These are phyloP conservation scores for Antheraea pernyi DNA, from an alignment of 1,140 invertebrate genomes.

Conservation along the genomic window DNA sequence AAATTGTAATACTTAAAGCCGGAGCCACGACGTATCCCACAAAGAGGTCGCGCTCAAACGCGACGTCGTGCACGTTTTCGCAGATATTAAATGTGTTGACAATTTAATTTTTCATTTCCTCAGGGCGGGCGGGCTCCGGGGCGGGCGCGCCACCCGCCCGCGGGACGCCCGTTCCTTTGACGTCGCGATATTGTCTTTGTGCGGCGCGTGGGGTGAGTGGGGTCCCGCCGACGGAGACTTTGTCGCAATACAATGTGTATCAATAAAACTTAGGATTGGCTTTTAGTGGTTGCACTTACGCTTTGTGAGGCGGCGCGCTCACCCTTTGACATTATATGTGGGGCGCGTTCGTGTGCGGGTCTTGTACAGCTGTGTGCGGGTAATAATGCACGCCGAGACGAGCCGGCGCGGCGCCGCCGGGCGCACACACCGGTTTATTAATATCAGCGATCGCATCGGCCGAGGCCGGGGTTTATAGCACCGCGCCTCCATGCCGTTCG, in stretches of 20 bases:
- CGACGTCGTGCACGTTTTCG: conserved; percentile 75
- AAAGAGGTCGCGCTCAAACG: conserved; percentile 71
- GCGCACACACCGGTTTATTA: conserved; percentile 36
- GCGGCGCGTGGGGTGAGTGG: conserved; percentile 67
- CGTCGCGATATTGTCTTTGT: conserved; percentile 79
- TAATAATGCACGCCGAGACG: conserved; percentile 36
- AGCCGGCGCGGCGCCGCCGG: conserved; percentile 37
- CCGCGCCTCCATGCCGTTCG: not conserved
- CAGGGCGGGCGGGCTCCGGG: conserved; percentile 54
- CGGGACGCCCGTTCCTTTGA: conserved; percentile 69
- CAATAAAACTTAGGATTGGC: conserved; percentile 80
- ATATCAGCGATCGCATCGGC: conserved; percentile 38
- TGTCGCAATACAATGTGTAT: conserved; percentile 79
- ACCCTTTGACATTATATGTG: conserved; percentile 76
- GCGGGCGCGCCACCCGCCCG: conserved; percentile 44
- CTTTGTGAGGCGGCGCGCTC: conserved; percentile 73
- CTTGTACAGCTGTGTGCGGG: conserved; percentile 27
- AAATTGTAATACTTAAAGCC: conserved; percentile 75
- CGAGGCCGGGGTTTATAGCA: not conserved
- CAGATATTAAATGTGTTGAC: conserved; percentile 79
- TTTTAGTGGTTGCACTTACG: conserved; percentile 80
- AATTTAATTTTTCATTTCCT: conserved; percentile 80
- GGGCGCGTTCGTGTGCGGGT: conserved; percentile 34
- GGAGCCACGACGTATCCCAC: conserved; percentile 54
- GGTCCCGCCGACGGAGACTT: conserved; percentile 70